These are phyloP conservation scores for Otolemur garnettii DNA, from an alignment of 2,113 vertebrate genomes.

Conservation along the genomic window DNA sequence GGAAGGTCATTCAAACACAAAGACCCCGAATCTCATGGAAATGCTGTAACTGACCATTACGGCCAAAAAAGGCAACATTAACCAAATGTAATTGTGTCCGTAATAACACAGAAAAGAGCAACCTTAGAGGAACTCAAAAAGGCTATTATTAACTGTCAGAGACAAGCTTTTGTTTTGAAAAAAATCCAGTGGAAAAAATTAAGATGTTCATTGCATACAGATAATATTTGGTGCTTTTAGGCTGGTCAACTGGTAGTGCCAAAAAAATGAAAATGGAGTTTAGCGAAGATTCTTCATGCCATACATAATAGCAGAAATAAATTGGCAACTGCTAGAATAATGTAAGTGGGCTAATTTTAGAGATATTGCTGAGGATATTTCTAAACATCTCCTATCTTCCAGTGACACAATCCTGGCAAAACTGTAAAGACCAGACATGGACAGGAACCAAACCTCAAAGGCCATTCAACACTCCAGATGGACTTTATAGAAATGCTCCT, in stretches of 20 bases:
- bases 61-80: conserved; percentile 21
- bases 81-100: not conserved
- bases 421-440: not conserved
- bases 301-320: conserved; percentile 36
- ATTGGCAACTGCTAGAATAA: not conserved
- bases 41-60: not conserved
- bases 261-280: conserved; percentile 33
- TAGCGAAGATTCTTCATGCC: conserved; percentile 25
- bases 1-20: conserved; percentile 12
- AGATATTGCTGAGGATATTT: not conserved
- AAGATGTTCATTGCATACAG: not conserved
- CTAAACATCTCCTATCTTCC: not conserved
- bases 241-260: not conserved
- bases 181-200: conserved; percentile 1
- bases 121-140: not conserved
- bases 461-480: not conserved
- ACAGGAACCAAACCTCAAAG: not conserved
- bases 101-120: conserved; percentile 11
- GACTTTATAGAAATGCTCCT: not conserved
- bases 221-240: not conserved
- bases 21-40: not conserved
- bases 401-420: conserved; percentile 24
- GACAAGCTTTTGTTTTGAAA: conserved; percentile 7
- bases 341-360: not conserved
- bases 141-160: not conserved